Evolutionary conservation across 2,888 invertebrate species (phyloP), one percentile per base, ranked within the genome.

Genomic region (Ophioninae sp.): DNA sequence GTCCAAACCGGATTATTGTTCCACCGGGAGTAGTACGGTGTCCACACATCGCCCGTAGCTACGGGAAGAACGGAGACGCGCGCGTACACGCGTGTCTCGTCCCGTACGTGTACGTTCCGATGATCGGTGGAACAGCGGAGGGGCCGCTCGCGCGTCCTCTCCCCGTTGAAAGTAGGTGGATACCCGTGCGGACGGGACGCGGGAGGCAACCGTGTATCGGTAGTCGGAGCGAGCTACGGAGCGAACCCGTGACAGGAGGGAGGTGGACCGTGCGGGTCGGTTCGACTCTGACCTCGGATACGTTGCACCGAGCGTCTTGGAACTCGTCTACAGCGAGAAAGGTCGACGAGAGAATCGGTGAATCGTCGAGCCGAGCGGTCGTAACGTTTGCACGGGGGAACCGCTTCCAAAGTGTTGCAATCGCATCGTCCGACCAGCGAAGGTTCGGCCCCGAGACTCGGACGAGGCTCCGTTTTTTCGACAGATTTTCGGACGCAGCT

Each of bases 1-100:
- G 62, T 59, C 69, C 30, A 68, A 78, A 77, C 65, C 70, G 74
- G 83, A 83, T 83, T 81, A 80, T 83, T 75, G 57, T 72, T 69
- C 70, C 70, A n/a, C 10, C 21, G 67, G 67, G 70, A 56, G 70
- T 70, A 56, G n/a, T n/a, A n/a, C 70, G 41, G 70, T 41, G 39
- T 64, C n/a, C 65, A 23, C 39, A 20, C 39, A 57, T 56, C 13
- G 39, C 39, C 41, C 17, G 17, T 30, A 23, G 59, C 30, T 67
- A n/a, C 13, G 59, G 37, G 65, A 61, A 59, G 39, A 44, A 68
- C 30, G 8, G 61, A 68, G 68, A 23, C 41, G 41, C 41, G 41
- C 5, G 41, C 41, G 41, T n/a, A n/a, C n/a, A n/a, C n/a, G n/a
- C n/a, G n/a, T n/a, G n/a, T n/a, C n/a, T n/a, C n/a, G n/a, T n/a